A percentile compares a stretch with the other conserved stretches of the same genome.
These are phyloP conservation scores for Cygnus buccinator DNA, from an alignment of 2,113 vertebrate genomes.

Conservation along the genomic window DNA sequence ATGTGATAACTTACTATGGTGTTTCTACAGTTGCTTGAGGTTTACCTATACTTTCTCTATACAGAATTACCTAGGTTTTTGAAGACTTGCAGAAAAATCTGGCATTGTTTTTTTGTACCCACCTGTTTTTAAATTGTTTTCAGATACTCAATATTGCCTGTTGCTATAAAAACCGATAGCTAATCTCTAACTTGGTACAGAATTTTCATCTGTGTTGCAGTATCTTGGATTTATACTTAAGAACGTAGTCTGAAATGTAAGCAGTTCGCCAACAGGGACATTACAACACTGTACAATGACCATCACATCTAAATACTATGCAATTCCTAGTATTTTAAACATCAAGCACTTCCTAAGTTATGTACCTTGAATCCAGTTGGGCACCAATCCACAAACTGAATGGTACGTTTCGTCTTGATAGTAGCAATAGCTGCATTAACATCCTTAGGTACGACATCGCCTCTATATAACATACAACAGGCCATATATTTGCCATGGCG, in stretches of 20 bases:
- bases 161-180: background rate
- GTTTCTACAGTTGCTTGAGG: background rate
- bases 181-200: background rate
- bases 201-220: background rate
- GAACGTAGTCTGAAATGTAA: background rate
- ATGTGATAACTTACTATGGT: background rate
- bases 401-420: conserved; percentile 75
- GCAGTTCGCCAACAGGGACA: background rate
- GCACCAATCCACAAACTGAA: conserved; percentile 79
- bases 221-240: background rate
- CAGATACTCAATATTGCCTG: background rate
- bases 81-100: background rate
- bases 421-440: conserved; percentile 78
- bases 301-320: background rate
- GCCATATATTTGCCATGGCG: conserved; percentile 84
- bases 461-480: conserved; percentile 76
- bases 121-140: background rate
- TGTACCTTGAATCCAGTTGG: conserved; percentile 77
- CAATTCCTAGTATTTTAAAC: background rate
- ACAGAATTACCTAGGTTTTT: background rate
- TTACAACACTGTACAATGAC: background rate
- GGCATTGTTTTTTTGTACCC: background rate
- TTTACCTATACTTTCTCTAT: background rate
- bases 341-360: background rate
- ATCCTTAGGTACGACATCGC: conserved; percentile 77